Evolutionary conservation across 1,140 invertebrate genomes (phyloP).

Genomic region (Drosophila virilis): DNA sequence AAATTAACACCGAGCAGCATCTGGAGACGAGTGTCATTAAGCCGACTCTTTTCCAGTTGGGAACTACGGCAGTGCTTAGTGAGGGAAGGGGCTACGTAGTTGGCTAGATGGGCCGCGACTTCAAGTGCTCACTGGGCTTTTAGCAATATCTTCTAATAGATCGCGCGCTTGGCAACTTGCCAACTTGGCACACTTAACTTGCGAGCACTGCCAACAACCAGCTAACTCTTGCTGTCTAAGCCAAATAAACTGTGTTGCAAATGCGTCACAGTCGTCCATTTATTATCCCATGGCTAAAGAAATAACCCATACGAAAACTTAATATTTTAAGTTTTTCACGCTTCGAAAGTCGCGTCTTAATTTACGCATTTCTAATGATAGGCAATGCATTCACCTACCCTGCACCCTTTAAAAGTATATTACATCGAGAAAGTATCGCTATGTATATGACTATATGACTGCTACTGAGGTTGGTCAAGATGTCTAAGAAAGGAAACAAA

Average conservation of each 20-base stretch:
- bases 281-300: conserved; percentile 29
- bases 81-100: background rate
- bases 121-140: conserved; percentile 70
- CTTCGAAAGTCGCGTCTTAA: background rate
- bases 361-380: background rate
- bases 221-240: conserved; percentile 28
- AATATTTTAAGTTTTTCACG: background rate
- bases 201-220: conserved; percentile 33
- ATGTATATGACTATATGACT: too few relatives aligned
- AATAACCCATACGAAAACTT: conserved; percentile 7
- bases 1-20: conserved; percentile 73
- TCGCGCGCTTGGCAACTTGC: conserved; percentile 54
- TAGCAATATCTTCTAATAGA: conserved; percentile 78
- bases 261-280: conserved; percentile 35
- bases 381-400: too few relatives aligned
- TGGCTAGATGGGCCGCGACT: background rate
- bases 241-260: conserved; percentile 44
- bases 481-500: too few relatives aligned
- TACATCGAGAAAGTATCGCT: too few relatives aligned
- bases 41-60: conserved; percentile 66
- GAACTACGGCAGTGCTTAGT: background rate
- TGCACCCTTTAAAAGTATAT: too few relatives aligned
- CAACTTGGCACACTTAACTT: conserved; percentile 61
- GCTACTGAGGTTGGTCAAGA: too few relatives aligned
- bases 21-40: conserved; percentile 72